A percentile compares a stretch with the other conserved stretches of the same genome.
phyloP scores from a whole-genome alignment of 2,113 vertebrate genomes.

The Ranitomeya variabilis region DNA sequence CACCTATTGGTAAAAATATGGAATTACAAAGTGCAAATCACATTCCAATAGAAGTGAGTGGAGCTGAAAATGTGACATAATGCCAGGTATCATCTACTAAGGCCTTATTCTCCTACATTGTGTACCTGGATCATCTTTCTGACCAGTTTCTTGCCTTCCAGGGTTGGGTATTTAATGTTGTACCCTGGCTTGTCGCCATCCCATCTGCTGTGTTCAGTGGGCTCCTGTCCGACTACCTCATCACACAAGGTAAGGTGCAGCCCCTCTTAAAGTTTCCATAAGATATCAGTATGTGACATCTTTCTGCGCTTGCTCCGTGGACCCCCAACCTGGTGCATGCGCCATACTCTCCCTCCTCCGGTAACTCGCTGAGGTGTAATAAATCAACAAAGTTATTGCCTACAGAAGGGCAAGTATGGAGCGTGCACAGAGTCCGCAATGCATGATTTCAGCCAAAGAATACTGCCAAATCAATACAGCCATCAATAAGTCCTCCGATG shows the following conservation, averaged over 20 bases:
- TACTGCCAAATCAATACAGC: too few relatives aligned
- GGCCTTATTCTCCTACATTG: background rate
- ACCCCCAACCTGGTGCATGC: too few relatives aligned
- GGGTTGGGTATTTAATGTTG: conserved; percentile 97
- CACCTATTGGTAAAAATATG: conserved; percentile 59
- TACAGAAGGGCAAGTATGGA: too few relatives aligned
- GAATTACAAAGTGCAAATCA: background rate
- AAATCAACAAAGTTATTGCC: too few relatives aligned
- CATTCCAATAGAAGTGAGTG: background rate
- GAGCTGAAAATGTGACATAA: background rate
- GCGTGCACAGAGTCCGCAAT: too few relatives aligned
- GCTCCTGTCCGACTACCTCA: conserved; percentile 88
- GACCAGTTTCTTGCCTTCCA: conserved; percentile 62
- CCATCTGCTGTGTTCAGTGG: conserved; percentile 87
- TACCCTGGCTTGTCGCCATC: conserved; percentile 94
- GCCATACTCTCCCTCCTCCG: too few relatives aligned
- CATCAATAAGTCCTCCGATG: too few relatives aligned
- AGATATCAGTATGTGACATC: background rate
- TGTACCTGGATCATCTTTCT: background rate
- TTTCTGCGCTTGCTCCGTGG: too few relatives aligned
- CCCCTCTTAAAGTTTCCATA: background rate
- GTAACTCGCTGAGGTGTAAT: too few relatives aligned
- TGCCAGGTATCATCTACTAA: too few relatives aligned
- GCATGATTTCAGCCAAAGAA: too few relatives aligned
- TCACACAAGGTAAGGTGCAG: conserved; percentile 79